Base-by-base conservation (phyloP, 2,113 vertebrate species). In the Mus musculus region DNA sequence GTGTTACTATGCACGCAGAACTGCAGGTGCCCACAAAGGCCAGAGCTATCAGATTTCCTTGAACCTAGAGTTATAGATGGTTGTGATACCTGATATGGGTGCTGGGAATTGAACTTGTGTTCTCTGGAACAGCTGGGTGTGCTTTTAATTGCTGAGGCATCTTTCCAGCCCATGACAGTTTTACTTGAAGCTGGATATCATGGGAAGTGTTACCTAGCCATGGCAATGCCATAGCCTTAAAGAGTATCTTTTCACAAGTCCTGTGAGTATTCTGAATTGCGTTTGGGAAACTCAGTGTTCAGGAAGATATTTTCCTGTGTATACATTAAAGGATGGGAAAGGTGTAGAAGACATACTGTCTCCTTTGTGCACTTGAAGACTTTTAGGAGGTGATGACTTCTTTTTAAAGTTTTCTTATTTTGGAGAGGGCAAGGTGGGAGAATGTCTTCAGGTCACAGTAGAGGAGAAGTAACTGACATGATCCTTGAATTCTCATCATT, bases 131-230 rank as follows among this genome's bases (percentile, higher is more conserved):
- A 82, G 36, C 7, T 39, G n/a, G 56, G 22, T 82, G n/a, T 84
- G 80, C n/a, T 82, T 36, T 39, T 24, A 39, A 16, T 7, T 20
- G n/a, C 36, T 61, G 56, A 61, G 13, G 5, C n/a, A 26, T 42
- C 22, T 28, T 14, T 42, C 39, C 24, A 84, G 24, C 56, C n/a
- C 39, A 28, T 63, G 56, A 59, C 14, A 52, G 20, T 22, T 67
- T 91, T 84, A 77, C 14, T 82, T 88, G 77, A 92, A 86, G 33
- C 90, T 65, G 61, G 42, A 82, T 22, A 46, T 36, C 33, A 94
- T 72, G 86, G 86, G 81, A 95, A 92, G 73, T 90, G 10, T 20
- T 61, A 24, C 49, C 9, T 85, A 88, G 33, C 12, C 54, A 80
- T 39, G 81, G 9, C 24, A 88, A 14, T 49, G 16, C 0, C 61